Base-by-base conservation (phyloP, 2,888 invertebrate species). In the Phania funesta region DNA sequence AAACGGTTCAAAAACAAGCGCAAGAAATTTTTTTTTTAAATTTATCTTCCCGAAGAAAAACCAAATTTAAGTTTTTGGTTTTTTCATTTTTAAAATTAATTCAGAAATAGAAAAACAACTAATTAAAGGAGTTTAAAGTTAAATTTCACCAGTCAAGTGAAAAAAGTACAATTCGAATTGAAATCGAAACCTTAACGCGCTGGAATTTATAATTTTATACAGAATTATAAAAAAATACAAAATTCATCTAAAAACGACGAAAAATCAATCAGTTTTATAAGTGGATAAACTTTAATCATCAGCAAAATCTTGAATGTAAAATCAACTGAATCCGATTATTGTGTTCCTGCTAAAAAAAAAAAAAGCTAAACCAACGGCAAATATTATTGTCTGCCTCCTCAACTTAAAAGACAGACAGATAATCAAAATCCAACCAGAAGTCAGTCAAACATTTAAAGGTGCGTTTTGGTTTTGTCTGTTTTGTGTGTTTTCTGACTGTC, bases 381-480 rank as follows among this genome's bases (percentile, higher is more conserved):
- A 58, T 41, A 16, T n/a, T 56, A 54, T 35, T 54, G 77, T 1
- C 46, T 48, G 62, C 9, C 62, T 58, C 5, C 9, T 48, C 29
- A 41, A 44, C 32, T 29, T 6, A 44, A 68, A 48, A 50, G 20
- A 41, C 52, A 18, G 20, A 41, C 29, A 32, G 1, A 64, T 32
- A 77, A 71, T 13, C 46, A 71, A 58, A 70, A 35, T 46, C 32
- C 44, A 76, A 26, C 48, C 56, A 78, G 52, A 71, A 78, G 64
- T 56, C 22, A 78, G 64, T 56, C 22, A 71, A 79, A 44, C 44
- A 52, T 79, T 85, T 84, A 85, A 87, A 87, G 87, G 87, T 87
- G 87, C 87, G 86, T 86, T 85, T 60, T 48, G 29, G 56, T n/a
- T 11, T 54, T 32, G 6, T 67, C 35, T 44, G 3, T 24, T 56